A percentile compares a stretch with the other conserved stretches of the same genome.
phyloP scores from a whole-genome alignment of 2,888 invertebrate genomes.

The Pinctada fucata region DNA sequence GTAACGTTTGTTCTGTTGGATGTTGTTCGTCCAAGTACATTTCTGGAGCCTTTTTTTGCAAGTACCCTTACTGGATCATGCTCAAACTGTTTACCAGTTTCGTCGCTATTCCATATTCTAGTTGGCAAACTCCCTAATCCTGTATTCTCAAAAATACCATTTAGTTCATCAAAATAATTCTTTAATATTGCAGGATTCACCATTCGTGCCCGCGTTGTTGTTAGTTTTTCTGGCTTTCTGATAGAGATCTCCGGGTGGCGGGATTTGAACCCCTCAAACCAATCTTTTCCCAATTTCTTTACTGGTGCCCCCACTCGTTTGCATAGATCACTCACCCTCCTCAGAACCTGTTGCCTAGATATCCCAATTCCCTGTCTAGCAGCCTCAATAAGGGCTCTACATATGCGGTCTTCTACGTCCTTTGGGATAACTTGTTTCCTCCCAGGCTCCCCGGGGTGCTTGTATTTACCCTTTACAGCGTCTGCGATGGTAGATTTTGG shows the following conservation, averaged over 20 bases:
- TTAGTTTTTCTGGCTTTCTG: constrained; percentile 37
- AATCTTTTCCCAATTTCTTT: too few species aligned
- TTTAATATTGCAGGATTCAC: constrained; percentile 32
- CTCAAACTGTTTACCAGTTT: constrained; percentile 27
- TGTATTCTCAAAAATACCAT: constrained; percentile 5
- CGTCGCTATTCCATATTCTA: constrained; percentile 30
- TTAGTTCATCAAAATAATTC: constrained; percentile 34
- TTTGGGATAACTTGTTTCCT: too few species aligned
- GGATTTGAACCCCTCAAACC: too few species aligned
- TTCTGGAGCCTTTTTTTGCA: constrained; percentile 9
- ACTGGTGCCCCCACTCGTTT: too few species aligned
- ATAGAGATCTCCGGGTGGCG: constrained; percentile 33
- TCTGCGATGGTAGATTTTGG: too few species aligned
- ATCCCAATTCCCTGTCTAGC: too few species aligned
- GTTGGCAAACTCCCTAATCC: not conserved
- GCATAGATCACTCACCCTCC: too few species aligned
- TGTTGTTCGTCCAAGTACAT: constrained; percentile 7
- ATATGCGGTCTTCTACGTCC: too few species aligned
- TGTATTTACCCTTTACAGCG: too few species aligned
- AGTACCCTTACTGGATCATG: constrained; percentile 12
- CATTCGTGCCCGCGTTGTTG: constrained; percentile 34
- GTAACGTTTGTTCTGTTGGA: not conserved
- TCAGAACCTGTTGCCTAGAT: too few species aligned
- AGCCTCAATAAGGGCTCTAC: too few species aligned
- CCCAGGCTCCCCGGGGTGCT: too few species aligned